These are phyloP conservation scores for Gorsachius magnificus DNA, from an alignment of 2,797 vertebrate species.

Conservation along the genomic window DNA sequence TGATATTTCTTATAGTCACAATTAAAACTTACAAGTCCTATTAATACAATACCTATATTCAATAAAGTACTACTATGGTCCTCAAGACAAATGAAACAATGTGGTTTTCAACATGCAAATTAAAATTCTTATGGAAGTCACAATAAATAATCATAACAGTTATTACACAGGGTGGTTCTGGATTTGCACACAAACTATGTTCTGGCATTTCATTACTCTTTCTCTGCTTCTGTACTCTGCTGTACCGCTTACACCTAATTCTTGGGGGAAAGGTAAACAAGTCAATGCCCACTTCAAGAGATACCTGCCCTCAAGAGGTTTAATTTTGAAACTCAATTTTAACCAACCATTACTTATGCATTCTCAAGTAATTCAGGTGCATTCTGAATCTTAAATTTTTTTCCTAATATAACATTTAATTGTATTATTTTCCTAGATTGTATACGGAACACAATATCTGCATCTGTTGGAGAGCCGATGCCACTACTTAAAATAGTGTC, in stretches of 20 bases:
- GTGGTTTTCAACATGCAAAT: background rate
- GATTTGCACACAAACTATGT: background rate
- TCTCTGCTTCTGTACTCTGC: background rate
- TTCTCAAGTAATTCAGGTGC: background rate
- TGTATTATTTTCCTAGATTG: background rate
- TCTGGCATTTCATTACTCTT: background rate
- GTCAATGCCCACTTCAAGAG: background rate
- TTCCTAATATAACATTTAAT: background rate
- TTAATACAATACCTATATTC: background rate
- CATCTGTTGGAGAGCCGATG: background rate
- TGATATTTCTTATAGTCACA: background rate
- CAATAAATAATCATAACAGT: background rate
- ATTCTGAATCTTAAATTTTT: background rate
- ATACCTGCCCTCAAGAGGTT: background rate
- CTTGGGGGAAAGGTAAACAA: background rate
- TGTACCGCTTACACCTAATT: background rate
- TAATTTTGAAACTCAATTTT: background rate
- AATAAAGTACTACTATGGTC: background rate
- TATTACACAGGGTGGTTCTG: background rate
- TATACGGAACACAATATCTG: background rate
- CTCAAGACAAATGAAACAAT: background rate
- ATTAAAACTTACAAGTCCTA: background rate
- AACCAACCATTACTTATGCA: background rate
- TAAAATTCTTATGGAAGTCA: background rate
- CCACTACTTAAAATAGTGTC: background rate